These are phyloP conservation scores for Cantharis nigra DNA, from an alignment of 2,888 invertebrate species.

Conservation along the genomic window DNA sequence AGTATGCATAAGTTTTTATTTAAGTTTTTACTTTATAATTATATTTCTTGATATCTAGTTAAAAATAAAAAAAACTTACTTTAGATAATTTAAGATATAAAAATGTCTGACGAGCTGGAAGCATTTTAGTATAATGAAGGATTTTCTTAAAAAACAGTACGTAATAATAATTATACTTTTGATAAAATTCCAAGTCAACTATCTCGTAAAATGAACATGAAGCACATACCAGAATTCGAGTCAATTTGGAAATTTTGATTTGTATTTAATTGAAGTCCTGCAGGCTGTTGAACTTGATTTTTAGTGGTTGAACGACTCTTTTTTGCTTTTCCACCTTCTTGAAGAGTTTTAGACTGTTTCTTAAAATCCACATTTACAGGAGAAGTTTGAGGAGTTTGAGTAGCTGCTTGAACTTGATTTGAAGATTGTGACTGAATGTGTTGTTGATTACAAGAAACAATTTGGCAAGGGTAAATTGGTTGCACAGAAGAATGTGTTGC, in stretches of 20 bases:
- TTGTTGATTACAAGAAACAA: conserved; percentile 46
- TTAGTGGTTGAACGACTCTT: conserved; percentile 53
- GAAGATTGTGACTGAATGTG: conserved; percentile 41
- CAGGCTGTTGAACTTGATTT: conserved; percentile 54
- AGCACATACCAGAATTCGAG: conserved; percentile 55
- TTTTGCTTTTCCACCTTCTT: conserved; percentile 52
- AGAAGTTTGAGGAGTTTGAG: conserved; percentile 62
- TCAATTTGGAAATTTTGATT: conserved; percentile 59
- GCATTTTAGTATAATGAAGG: neutral
- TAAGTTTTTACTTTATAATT: too few relatives aligned
- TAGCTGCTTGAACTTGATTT: conserved; percentile 66
- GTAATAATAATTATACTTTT: neutral
- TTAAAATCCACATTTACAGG: conserved; percentile 45
- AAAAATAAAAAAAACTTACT: too few relatives aligned
- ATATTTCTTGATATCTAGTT: too few relatives aligned
- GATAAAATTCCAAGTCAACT: neutral
- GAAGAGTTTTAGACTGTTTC: conserved; percentile 42
- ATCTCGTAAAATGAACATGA: neutral
- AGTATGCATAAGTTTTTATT: too few relatives aligned
- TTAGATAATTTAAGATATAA: too few relatives aligned
- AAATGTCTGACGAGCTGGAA: too few relatives aligned
- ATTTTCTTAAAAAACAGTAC: neutral
- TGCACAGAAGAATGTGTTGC: conserved; percentile 34
- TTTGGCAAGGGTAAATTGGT: conserved; percentile 43
- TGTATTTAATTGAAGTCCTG: conserved; percentile 55